Evolutionary conservation across 2,888 invertebrate species (phyloP).

Genomic region (Augochlorella aurata): DNA sequence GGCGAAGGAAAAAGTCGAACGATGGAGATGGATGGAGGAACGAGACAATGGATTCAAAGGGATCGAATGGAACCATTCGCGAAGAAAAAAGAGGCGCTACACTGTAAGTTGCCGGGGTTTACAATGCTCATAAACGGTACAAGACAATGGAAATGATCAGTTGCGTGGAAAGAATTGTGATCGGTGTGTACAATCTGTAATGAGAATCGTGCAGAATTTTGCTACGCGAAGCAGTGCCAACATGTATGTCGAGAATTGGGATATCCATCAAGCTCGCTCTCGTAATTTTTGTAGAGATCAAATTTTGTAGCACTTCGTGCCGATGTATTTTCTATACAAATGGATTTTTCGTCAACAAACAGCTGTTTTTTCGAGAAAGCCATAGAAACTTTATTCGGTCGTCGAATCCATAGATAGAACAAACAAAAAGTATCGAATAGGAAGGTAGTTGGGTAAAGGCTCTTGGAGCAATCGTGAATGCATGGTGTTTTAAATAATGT

Average conservation of each 20-base stretch:
- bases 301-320: not conserved
- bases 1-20: not conserved
- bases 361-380: no score
- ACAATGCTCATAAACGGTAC: slow-evolving; percentile 30
- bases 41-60: slow-evolving; percentile 2
- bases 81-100: not conserved
- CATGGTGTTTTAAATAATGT: no score
- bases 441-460: no score
- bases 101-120: slow-evolving; percentile 20
- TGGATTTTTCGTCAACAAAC: not conserved
- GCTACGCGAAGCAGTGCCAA: not conserved
- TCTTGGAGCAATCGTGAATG: no score
- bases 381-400: no score
- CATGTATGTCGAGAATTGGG: not conserved
- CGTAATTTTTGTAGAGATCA: not conserved
- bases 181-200: not conserved
- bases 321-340: not conserved
- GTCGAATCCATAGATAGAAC: no score
- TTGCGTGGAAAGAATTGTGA: slow-evolving; percentile 34
- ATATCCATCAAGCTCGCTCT: not conserved
- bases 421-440: no score
- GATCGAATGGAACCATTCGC: slow-evolving; percentile 20
- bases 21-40: not conserved
- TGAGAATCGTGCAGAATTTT: not conserved
- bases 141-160: slow-evolving; percentile 48